These are phyloP conservation scores for Labia minor DNA, from an alignment of 2,888 invertebrate species.

Conservation along the genomic window DNA sequence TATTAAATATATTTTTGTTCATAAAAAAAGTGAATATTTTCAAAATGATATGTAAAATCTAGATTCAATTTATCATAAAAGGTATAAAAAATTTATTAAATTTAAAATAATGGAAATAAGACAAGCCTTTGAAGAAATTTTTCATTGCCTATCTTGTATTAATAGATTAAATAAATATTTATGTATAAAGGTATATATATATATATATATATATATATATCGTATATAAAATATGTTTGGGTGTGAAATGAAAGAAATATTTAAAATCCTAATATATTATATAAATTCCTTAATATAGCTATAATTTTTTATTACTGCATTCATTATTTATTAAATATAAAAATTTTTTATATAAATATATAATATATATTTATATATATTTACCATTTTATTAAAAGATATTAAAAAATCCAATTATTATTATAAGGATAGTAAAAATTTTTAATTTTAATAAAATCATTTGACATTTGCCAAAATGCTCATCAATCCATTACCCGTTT, in stretches of 20 bases:
- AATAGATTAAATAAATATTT: background rate
- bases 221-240: background rate
- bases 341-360: background rate
- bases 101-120: too few relatives aligned
- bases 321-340: background rate
- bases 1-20: too few relatives aligned
- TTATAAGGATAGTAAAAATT: background rate
- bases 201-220: background rate
- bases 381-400: background rate
- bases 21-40: too few relatives aligned
- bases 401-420: background rate
- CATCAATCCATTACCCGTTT: background rate
- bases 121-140: too few relatives aligned
- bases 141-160: too few relatives aligned
- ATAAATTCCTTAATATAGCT: background rate
- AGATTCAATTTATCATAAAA: too few relatives aligned
- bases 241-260: conserved; percentile 5
- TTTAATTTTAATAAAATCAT: background rate
- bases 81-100: too few relatives aligned
- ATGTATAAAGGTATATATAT: background rate
- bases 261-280: background rate
- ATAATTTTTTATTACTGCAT: background rate
- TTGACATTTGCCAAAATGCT: background rate
- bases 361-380: background rate
- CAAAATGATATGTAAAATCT: too few relatives aligned